A percentile compares a stretch with the other conserved stretches of the same genome.
phyloP scores from a whole-genome alignment of 2,113 vertebrate genomes.

The Oxyruncus cristatus region DNA sequence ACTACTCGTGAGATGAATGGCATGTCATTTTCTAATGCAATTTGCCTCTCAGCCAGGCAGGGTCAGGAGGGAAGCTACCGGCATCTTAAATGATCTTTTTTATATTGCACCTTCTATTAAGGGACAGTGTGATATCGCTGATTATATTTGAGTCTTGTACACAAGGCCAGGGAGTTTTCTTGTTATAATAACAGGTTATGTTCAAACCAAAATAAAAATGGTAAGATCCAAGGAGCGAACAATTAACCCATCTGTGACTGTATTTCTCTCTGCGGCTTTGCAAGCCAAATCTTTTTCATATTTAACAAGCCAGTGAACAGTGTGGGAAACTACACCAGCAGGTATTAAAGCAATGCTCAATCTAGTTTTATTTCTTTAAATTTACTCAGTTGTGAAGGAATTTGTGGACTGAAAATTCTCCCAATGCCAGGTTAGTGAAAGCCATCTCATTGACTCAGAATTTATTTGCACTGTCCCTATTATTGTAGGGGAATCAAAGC shows the following conservation, averaged over 20 bases:
- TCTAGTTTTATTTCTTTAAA: constrained; percentile 80
- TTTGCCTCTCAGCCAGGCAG: constrained; percentile 92
- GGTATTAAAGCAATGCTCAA: constrained; percentile 79
- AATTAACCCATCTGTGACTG: constrained; percentile 43
- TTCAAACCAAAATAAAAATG: constrained; percentile 15
- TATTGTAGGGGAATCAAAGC: neutral
- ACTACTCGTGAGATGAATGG: constrained; percentile 93
- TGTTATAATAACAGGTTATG: constrained; percentile 32
- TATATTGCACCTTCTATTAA: constrained; percentile 72
- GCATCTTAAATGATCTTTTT: constrained; percentile 82
- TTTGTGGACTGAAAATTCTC: constrained; percentile 76
- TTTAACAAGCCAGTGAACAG: constrained; percentile 80
- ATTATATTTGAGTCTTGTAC: constrained; percentile 62
- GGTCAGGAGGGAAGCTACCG: constrained; percentile 87
- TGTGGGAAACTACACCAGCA: constrained; percentile 71
- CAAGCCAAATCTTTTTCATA: constrained; percentile 74
- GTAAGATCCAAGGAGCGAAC: neutral
- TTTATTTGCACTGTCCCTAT: constrained; percentile 62
- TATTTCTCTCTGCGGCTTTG: constrained; percentile 34
- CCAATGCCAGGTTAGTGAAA: constrained; percentile 71
- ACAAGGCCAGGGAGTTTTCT: constrained; percentile 25
- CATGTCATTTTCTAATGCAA: constrained; percentile 95
- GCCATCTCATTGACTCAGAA: constrained; percentile 65
- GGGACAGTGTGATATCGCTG: constrained; percentile 51
- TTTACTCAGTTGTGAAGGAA: constrained; percentile 77